Evolutionary conservation across 2,113 vertebrate species (phyloP).

Genomic region (Actenoides hombroni): DNA sequence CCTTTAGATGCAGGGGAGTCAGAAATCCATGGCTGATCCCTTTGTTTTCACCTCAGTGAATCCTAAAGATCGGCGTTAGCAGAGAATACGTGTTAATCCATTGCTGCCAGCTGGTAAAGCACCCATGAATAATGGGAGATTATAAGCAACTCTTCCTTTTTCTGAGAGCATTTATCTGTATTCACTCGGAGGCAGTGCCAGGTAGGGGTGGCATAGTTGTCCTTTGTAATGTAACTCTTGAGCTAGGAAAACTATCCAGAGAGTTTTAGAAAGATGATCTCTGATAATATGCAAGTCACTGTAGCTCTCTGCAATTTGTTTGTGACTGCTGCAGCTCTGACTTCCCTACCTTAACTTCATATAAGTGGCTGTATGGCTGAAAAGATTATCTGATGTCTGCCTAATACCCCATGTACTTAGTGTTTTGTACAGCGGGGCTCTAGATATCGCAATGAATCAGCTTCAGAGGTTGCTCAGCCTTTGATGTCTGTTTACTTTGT

Average conservation of each 20-base stretch:
- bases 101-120: constrained; percentile 60
- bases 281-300: neutral
- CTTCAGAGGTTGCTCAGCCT: neutral
- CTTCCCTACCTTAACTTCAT: neutral
- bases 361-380: neutral
- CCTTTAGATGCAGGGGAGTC: neutral
- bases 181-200: constrained; percentile 38
- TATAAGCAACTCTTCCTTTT: constrained; percentile 38
- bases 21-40: constrained; percentile 59
- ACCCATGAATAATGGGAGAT: constrained; percentile 60
- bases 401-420: neutral
- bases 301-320: neutral
- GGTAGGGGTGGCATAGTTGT: constrained; percentile 20
- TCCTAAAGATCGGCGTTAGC: constrained; percentile 54
- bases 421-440: neutral
- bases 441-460: neutral
- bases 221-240: constrained; percentile 30
- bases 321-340: neutral
- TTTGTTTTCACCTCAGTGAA: constrained; percentile 64
- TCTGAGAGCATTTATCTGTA: constrained; percentile 7
- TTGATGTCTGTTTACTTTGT: neutral
- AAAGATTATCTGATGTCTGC: neutral
- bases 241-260: neutral
- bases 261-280: neutral
- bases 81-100: neutral